Conservation (phyloP, 2,113 vertebrate genomes). For the Podiceps cristatus region DNA sequence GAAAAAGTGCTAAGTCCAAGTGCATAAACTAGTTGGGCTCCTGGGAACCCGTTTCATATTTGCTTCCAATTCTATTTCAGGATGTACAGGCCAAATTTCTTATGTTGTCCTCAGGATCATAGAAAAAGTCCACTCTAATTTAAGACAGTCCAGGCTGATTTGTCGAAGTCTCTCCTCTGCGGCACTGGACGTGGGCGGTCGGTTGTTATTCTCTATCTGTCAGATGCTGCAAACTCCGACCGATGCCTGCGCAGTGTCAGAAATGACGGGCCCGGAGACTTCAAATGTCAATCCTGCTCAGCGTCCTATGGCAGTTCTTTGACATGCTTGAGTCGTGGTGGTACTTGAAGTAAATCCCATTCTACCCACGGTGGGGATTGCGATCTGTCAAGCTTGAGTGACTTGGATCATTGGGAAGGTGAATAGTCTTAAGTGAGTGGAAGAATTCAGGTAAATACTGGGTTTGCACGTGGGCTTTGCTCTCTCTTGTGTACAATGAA, state of each 20-base stretch:
- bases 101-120: background rate
- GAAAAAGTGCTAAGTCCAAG: background rate
- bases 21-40: background rate
- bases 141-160: background rate
- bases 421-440: background rate
- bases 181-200: background rate
- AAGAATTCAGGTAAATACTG: background rate
- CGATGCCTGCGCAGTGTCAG: background rate
- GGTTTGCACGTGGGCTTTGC: accelerated
- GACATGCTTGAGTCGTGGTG: background rate
- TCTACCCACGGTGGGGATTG: background rate
- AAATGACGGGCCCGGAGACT: background rate
- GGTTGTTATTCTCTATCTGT: background rate
- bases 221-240: background rate
- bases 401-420: background rate
- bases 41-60: background rate
- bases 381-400: background rate
- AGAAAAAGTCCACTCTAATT: background rate
- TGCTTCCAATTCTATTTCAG: background rate
- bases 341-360: background rate
- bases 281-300: background rate
- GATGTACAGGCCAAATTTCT: background rate
- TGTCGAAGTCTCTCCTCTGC: background rate
- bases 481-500: background rate
- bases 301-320: accelerated